Conservation (phyloP, 2,888 invertebrate genomes). For the Priapulus caudatus region DNA sequence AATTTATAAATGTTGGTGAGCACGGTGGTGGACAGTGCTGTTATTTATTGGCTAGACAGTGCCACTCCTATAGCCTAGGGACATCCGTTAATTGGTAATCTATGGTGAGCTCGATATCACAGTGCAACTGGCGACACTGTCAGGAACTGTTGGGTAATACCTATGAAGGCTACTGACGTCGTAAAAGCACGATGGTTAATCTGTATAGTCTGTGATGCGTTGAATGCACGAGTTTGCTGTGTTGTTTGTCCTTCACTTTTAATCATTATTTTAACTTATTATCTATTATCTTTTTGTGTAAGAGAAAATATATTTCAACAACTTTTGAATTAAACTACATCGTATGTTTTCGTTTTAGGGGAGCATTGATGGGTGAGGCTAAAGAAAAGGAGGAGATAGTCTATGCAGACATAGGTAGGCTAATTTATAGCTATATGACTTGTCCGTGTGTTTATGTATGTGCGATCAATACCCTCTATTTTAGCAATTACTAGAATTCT, state of each 20-base stretch:
- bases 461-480: no score
- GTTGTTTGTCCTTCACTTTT: not conserved
- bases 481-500: conserved; percentile 2
- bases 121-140: no score
- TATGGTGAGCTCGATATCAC: no score
- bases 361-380: conserved; percentile 54
- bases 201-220: not conserved
- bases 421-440: conserved; percentile 2
- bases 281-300: not conserved
- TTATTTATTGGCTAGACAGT: no score
- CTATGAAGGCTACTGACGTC: no score
- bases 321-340: not conserved
- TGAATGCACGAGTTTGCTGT: not conserved
- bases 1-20: no score
- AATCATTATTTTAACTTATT: not conserved
- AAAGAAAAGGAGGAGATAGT: conserved; percentile 58
- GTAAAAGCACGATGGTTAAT: not conserved
- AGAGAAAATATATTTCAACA: not conserved
- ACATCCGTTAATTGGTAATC: no score
- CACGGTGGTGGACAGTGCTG: no score
- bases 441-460: not conserved
- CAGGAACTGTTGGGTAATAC: no score
- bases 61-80: no score
- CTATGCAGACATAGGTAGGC: conserved; percentile 60
- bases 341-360: conserved; percentile 39